Evolutionary conservation across 1,140 invertebrate species (phyloP).

Genomic region (Tetramorium alpestre): DNA sequence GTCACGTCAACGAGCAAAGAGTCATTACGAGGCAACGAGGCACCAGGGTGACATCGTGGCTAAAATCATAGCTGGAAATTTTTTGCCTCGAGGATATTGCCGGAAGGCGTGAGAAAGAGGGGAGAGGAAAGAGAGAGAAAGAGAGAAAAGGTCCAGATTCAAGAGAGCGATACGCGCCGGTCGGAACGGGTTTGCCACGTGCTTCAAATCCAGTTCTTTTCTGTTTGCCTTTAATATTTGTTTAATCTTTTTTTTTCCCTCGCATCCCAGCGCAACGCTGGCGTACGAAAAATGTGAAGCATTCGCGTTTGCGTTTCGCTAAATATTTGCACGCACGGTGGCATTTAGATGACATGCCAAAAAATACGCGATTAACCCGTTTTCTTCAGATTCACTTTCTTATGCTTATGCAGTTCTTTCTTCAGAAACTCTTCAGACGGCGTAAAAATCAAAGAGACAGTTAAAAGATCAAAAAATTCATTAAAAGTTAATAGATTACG

Average conservation of each 20-base stretch:
- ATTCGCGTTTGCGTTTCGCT: conserved; percentile 15
- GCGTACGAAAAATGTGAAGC: conserved; percentile 6
- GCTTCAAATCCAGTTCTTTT: conserved; percentile 29
- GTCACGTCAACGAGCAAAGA: conserved; percentile 27
- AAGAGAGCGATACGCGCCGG: neutral
- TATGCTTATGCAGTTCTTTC: neutral
- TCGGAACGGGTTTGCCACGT: neutral
- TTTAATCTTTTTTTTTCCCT: neutral
- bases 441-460: neutral
- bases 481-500: neutral
- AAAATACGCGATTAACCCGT: conserved; percentile 24
- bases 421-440: neutral
- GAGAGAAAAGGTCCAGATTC: neutral
- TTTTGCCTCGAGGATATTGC: neutral
- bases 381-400: neutral
- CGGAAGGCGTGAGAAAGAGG: neutral
- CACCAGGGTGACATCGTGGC: neutral
- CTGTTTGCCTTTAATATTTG: conserved; percentile 40
- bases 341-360: neutral
- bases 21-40: conserved; percentile 20
- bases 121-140: no score
- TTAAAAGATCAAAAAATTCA: neutral
- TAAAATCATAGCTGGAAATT: neutral
- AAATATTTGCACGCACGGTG: conserved; percentile 31
- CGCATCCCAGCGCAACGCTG: neutral